Conservation (phyloP, 2,888 invertebrate genomes). For the Eilema depressum region DNA sequence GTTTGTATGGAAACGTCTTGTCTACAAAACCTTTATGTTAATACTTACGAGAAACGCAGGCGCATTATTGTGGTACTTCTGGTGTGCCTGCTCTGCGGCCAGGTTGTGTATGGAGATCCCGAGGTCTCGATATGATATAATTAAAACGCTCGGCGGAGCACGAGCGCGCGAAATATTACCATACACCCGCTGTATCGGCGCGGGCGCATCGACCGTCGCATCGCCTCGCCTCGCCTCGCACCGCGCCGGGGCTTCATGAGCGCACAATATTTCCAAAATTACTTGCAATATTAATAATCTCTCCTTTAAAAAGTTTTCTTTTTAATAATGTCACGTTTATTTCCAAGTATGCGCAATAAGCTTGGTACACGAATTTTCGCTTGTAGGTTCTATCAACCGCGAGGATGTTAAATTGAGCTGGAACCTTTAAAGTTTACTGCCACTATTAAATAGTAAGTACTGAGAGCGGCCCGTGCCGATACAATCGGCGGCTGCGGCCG, state of each 20-base stretch:
- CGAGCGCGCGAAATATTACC: conserved; percentile 81
- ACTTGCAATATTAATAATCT: conserved; percentile 14
- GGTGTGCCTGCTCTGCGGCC: conserved; percentile 17
- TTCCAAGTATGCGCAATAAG: neutral
- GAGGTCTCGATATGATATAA: conserved; percentile 75
- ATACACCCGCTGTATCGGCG: conserved; percentile 62
- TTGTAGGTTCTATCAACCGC: conserved; percentile 15
- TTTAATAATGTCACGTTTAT: conserved; percentile 7
- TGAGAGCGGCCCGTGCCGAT: conserved; percentile 15
- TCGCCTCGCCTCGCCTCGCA: conserved; percentile 12
- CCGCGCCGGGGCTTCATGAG: conserved; percentile 5
- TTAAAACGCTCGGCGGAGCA: conserved; percentile 72
- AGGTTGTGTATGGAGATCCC: conserved; percentile 54
- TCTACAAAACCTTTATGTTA: neutral
- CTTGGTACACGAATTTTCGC: neutral
- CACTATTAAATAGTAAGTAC: neutral
- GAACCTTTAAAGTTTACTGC: neutral
- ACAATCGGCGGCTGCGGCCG: conserved; percentile 2
- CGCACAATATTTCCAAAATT: conserved; percentile 24
- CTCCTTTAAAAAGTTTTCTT: conserved; percentile 3
- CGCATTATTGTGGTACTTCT: conserved; percentile 18
- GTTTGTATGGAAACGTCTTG: too few species aligned
- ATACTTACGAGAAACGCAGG: neutral
- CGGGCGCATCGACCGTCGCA: conserved; percentile 41
- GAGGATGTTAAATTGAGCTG: conserved; percentile 24